A percentile compares a stretch with the other conserved stretches of the same genome.
Evolutionary conservation across 2,888 invertebrate genomes (phyloP).

Genomic region (Chelonus formosanus): DNA sequence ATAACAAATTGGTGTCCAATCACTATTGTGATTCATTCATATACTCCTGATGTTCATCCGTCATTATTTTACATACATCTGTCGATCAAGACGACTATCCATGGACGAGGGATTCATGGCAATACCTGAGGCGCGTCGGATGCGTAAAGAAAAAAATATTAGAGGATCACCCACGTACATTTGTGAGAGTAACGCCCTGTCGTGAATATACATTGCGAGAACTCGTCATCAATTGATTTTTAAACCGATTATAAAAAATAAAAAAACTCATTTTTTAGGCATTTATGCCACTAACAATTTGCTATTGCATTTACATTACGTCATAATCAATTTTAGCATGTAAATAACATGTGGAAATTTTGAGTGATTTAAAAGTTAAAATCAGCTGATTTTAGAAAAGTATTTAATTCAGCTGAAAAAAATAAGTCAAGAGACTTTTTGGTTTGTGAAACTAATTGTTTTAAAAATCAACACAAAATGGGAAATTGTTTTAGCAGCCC

Average conservation of each 20-base stretch:
- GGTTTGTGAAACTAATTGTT: neutral
- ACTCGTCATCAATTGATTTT: neutral
- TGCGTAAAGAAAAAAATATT: constrained; percentile 31
- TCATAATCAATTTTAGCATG: neutral
- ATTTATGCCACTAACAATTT: too few species aligned
- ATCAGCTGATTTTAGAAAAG: constrained; percentile 3
- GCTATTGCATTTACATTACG: too few species aligned
- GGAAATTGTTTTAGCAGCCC: constrained; percentile 86
- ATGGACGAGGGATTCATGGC: constrained; percentile 22
- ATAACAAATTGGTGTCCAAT: constrained; percentile 15
- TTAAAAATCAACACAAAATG: constrained; percentile 69
- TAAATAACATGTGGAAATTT: neutral
- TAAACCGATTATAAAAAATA: too few species aligned
- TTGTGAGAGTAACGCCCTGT: constrained; percentile 30
- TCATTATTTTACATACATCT: constrained; percentile 17
- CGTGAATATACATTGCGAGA: constrained; percentile 13
- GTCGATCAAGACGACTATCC: constrained; percentile 13
- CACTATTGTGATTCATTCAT: constrained; percentile 15
- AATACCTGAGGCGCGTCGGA: constrained; percentile 25
- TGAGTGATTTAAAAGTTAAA: constrained; percentile 5
- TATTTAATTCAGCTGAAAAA: neutral
- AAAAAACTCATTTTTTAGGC: too few species aligned
- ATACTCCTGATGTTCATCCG: constrained; percentile 21
- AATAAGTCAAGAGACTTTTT: neutral
- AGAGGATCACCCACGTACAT: constrained; percentile 26